Evolutionary conservation across 1,140 invertebrate species (phyloP), one percentile per base, ranked within the genome.

Genomic region (Panulirus ornatus): DNA sequence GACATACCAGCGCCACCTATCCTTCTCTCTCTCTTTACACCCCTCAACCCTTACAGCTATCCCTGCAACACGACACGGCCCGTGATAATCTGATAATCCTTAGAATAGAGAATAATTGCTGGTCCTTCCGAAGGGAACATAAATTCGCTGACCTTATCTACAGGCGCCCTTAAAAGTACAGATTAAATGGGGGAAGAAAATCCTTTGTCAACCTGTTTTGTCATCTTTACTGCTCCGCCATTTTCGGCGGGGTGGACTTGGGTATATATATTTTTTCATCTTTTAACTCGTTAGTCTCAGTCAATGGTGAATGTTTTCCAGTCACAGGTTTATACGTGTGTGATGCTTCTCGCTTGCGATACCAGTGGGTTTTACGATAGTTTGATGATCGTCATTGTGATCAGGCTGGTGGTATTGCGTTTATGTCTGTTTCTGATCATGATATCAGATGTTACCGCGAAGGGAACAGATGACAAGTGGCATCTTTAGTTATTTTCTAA

Each of bases 81-180:
- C 40, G 22, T n/a, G 58, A 66, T 66, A 66, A n/a, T 47, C 75
- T 44, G 75, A 78, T 78, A 44, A 78, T 78, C 75, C 30, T 3
- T 5, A 6, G 40, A 22, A 44, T 44, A 78, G 27, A 47, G 44
- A 30, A 27, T 8, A 78, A 78, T 78, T 40, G 2, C 22, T 8
- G 30, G 40, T 30, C 58, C 51, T 58, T 22, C 1, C 38, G 81
- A 83, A 38, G 81, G 34, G 81, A 42, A 66, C 81, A 40, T 83
- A 83, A 83, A 83, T 83, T 70, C 54, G 5, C 34, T 19, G 9
- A 5, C 58, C 81, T 83, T 83, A 83, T 83, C 81, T 66, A 30
- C 34, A n/a, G 58, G 14, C 81, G 58, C 34, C 81, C n/a, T 63
- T 63, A 70, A 36, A 83, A 66, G 81, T 83, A 16, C 36, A 63